Evolutionary conservation across 2,797 vertebrate genomes (phyloP).

Genomic region (Melanotaenia boesemani): DNA sequence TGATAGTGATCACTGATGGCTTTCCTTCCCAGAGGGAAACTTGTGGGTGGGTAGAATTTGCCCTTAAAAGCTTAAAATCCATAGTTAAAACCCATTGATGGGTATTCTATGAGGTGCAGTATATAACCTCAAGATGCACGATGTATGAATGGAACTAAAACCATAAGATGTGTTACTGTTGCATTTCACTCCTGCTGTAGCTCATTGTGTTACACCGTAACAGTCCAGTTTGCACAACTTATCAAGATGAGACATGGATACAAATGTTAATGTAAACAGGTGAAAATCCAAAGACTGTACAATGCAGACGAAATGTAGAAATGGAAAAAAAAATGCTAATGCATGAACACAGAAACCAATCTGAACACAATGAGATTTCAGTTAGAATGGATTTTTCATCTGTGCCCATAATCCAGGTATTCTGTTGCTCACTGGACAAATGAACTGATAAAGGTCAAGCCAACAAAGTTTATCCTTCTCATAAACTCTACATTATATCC

Average conservation of each 20-base stretch:
- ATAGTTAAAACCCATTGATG: conserved; percentile 61
- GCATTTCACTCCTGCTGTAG: not conserved
- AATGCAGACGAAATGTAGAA: not conserved
- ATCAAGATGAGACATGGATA: conserved; percentile 9
- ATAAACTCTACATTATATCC: conserved; percentile 58
- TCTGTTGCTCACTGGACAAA: conserved; percentile 51
- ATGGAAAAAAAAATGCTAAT: not conserved
- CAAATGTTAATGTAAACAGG: too few species aligned
- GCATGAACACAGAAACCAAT: conserved; percentile 7
- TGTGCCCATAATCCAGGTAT: conserved; percentile 45
- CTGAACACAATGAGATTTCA: conserved; percentile 3
- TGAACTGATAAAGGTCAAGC: conserved; percentile 59
- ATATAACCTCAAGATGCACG: conserved; percentile 31
- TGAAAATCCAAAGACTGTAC: not conserved
- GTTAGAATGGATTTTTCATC: conserved; percentile 31
- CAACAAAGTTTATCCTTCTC: conserved; percentile 65
- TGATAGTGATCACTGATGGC: conserved; percentile 63
- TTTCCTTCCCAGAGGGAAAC: conserved; percentile 56
- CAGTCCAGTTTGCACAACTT: conserved; percentile 13
- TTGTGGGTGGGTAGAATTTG: conserved; percentile 56
- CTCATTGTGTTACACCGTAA: conserved; percentile 5
- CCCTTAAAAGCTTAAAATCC: conserved; percentile 70
- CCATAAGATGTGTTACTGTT: conserved; percentile 30
- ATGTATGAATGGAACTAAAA: conserved; percentile 16
- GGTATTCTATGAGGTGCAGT: conserved; percentile 25